A percentile compares a stretch with the other conserved stretches of the same genome.
Conservation (phyloP, 2,113 vertebrate species). For the Heliornis fulica region DNA sequence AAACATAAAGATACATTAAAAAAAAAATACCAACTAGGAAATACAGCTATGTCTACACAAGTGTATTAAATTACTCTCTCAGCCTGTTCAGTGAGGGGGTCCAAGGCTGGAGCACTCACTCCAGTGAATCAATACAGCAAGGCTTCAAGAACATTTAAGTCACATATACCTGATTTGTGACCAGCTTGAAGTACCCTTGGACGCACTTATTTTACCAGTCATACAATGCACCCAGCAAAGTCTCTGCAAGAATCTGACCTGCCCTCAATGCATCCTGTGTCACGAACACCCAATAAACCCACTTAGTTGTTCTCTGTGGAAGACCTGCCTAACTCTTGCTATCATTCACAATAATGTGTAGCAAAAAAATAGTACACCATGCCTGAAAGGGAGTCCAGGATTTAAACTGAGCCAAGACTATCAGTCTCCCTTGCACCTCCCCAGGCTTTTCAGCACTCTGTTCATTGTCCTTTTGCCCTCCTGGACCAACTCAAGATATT, state of each 20-base stretch:
- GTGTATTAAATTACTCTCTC: not conserved
- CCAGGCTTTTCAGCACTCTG: not conserved
- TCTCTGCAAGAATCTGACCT: not conserved
- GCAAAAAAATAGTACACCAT: not conserved
- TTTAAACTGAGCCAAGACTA: not conserved
- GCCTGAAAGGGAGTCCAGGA: not conserved
- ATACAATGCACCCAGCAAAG: not conserved
- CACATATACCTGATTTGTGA: slow-evolving; percentile 31
- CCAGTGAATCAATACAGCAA: not conserved
- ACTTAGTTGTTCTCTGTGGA: not conserved
- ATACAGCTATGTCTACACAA: not conserved
- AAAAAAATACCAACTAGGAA: not conserved
- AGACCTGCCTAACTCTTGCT: not conserved
- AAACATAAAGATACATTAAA: not conserved
- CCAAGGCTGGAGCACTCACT: not conserved
- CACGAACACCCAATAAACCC: not conserved
- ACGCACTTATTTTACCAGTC: not conserved
- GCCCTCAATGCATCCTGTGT: not conserved
- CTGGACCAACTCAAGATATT: not conserved
- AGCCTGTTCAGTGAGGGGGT: not conserved
- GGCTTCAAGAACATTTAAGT: not conserved
- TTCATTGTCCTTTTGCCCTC: not conserved
- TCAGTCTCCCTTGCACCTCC: not conserved
- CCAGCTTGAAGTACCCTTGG: not conserved
- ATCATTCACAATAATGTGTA: not conserved